A percentile compares a stretch with the other conserved stretches of the same genome.
Conservation (phyloP, 2,113 vertebrate genomes). For the Plecturocebus donacophilus region DNA sequence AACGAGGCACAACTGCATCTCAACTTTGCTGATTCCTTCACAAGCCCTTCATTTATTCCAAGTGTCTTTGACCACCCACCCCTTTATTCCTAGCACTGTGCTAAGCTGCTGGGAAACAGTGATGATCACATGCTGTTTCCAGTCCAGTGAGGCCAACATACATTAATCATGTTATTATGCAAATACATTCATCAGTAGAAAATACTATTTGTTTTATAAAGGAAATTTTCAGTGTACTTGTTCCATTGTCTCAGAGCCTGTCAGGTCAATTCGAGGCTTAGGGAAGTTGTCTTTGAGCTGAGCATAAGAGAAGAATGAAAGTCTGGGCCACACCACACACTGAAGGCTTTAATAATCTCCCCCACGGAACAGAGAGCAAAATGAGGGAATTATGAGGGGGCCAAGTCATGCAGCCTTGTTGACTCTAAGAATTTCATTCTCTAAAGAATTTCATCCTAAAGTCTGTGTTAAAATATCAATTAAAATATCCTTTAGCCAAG, state of each 20-base stretch:
- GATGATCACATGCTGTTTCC: background rate
- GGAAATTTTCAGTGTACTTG: background rate
- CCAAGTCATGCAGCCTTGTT: background rate
- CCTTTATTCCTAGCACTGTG: too few species aligned
- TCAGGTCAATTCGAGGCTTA: background rate
- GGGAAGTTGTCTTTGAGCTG: background rate
- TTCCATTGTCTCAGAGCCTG: background rate
- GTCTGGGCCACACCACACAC: fast-evolving
- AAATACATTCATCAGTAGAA: background rate
- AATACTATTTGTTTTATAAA: background rate
- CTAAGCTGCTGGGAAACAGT: too few species aligned
- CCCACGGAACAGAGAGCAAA: background rate
- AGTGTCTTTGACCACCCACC: background rate
- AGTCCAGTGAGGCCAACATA: background rate
- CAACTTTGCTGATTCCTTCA: background rate
- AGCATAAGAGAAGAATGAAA: background rate
- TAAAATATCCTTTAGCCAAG: background rate
- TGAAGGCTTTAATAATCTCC: background rate
- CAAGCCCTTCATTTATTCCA: background rate
- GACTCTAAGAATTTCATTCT: background rate
- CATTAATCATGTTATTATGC: background rate
- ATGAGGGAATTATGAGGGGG: background rate
- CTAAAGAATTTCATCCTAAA: too few species aligned
- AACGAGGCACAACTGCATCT: background rate
- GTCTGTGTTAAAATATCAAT: background rate